phyloP scores from a whole-genome alignment of 2,797 vertebrate species.

The Rhabdomys pumilio region DNA sequence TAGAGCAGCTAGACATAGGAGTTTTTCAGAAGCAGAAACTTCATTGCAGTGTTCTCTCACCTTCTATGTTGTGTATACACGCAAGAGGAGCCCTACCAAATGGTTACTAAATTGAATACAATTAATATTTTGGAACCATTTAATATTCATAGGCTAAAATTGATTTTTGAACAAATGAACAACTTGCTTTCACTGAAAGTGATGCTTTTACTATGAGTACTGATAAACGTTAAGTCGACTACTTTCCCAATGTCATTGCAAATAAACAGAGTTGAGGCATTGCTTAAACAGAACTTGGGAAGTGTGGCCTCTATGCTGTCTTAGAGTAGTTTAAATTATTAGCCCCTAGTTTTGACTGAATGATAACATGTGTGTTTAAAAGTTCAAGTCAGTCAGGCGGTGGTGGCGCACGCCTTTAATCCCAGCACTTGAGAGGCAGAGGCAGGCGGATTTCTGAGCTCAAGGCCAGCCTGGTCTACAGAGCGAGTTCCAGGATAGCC shows the following conservation, averaged over 20 bases:
- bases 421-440: no score
- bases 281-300: neutral
- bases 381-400: neutral
- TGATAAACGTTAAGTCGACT: neutral
- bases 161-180: conserved; percentile 63
- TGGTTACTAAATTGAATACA: conserved; percentile 57
- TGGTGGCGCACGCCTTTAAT: no score
- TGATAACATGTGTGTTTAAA: neutral
- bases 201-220: conserved; percentile 18
- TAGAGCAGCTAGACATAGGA: conserved; percentile 19
- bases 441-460: no score
- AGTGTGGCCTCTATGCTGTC: neutral
- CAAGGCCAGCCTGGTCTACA: no score
- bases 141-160: conserved; percentile 42
- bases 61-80: neutral
- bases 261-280: neutral
- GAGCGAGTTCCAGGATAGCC: no score
- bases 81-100: conserved; percentile 20
- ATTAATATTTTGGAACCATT: neutral
- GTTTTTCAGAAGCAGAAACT: neutral
- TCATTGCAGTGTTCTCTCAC: conserved; percentile 40
- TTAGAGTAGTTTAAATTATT: neutral
- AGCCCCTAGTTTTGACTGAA: conserved; percentile 13
- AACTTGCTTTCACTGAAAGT: conserved; percentile 27
- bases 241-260: conserved; percentile 24